Evolutionary conservation across 2,113 vertebrate species (phyloP).

Genomic region (Pachycephala philippinensis): DNA sequence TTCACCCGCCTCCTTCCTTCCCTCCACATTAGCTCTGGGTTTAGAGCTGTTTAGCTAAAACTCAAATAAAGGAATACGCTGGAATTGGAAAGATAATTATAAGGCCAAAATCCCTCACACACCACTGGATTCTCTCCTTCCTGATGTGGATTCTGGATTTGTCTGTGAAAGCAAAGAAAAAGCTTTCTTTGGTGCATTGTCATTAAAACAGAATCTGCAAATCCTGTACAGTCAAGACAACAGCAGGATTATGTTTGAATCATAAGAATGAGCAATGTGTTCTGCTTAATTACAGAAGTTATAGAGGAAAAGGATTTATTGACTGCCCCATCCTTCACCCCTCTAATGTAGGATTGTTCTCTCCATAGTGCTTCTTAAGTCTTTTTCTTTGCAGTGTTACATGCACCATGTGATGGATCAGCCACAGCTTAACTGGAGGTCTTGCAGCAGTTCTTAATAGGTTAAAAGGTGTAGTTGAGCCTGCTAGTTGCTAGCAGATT

Average conservation of each 20-base stretch:
- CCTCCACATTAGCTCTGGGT: not conserved
- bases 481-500: not conserved
- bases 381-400: not conserved
- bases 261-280: not conserved
- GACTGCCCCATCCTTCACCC: not conserved
- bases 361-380: not conserved
- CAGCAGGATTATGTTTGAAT: constrained; percentile 38
- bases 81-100: not conserved
- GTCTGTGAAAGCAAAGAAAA: not conserved
- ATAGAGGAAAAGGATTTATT: not conserved
- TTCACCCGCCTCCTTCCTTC: not conserved
- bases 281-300: constrained; percentile 42
- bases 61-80: not conserved
- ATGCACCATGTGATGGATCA: not conserved
- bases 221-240: constrained; percentile 27
- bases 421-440: not conserved
- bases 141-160: constrained; percentile 3
- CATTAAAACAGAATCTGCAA: constrained; percentile 41
- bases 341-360: not conserved
- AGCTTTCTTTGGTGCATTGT: constrained; percentile 11
- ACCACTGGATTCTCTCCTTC: not conserved
- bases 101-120: not conserved
- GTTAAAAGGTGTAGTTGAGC: not conserved
- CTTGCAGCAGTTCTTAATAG: not conserved
- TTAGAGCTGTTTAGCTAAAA: not conserved